Evolutionary conservation across 2,888 invertebrate genomes (phyloP).

Genomic region (Heterodera filipjevi): DNA sequence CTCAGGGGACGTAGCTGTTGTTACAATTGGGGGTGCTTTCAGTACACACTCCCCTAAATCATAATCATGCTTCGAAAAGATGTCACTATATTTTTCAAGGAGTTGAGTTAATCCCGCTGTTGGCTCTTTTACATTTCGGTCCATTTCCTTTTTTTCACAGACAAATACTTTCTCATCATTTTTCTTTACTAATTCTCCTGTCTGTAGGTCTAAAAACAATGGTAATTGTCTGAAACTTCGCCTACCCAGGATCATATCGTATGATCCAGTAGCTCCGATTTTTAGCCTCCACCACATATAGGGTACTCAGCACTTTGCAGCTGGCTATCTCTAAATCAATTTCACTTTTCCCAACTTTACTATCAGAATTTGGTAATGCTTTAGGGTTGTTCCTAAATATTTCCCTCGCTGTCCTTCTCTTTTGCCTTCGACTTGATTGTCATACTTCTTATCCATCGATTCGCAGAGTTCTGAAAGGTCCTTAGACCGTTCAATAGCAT

Average conservation of each 20-base stretch:
- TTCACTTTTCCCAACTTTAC: neutral
- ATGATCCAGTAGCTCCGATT: neutral
- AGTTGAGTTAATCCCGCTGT: neutral
- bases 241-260: neutral
- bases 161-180: neutral
- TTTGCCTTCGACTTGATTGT: too few species aligned
- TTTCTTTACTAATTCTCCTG: neutral
- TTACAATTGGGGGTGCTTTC: slow-evolving; percentile 4
- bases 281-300: neutral
- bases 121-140: neutral
- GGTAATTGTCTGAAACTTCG: neutral
- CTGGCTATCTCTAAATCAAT: neutral
- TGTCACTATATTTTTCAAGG: neutral
- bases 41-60: neutral
- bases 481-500: neutral
- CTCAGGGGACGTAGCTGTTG: neutral
- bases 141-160: neutral
- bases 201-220: neutral
- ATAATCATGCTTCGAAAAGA: neutral
- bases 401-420: too few species aligned
- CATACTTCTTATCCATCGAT: neutral
- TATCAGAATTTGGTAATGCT: too few species aligned
- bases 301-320: neutral
- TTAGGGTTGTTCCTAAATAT: too few species aligned
- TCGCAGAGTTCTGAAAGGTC: neutral